Percentiles rank a stretch among this genome's conserved stretches.
Evolutionary conservation across 2,113 vertebrate species (phyloP).

Genomic region (Talpa occidentalis): DNA sequence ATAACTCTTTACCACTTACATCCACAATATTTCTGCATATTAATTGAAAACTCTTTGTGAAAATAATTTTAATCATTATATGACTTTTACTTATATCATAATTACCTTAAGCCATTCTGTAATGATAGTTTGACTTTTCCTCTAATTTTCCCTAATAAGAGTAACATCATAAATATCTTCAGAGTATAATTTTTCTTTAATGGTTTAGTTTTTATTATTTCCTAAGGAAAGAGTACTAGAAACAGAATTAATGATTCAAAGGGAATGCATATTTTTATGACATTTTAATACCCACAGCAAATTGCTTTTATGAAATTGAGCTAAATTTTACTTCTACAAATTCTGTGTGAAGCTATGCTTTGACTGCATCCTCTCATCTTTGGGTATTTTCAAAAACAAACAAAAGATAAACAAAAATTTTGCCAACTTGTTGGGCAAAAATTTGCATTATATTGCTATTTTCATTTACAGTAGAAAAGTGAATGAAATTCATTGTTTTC

Average conservation of each 20-base stretch:
- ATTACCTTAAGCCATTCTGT: not conserved
- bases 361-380: not conserved
- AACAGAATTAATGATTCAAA: conserved; percentile 35
- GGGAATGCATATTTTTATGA: not conserved
- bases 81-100: not conserved
- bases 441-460: not conserved
- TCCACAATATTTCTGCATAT: not conserved
- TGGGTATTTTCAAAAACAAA: not conserved
- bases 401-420: not conserved
- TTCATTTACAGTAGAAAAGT: conserved; percentile 49
- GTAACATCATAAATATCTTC: not conserved
- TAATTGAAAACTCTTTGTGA: conserved; percentile 23
- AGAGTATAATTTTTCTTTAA: not conserved
- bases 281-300: not conserved
- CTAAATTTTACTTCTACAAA: not conserved
- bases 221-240: not conserved
- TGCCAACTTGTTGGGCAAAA: not conserved
- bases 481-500: not conserved
- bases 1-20: not conserved
- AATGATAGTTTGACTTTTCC: conserved; percentile 5
- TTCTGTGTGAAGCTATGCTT: not conserved
- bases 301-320: not conserved
- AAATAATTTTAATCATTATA: not conserved
- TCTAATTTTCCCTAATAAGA: not conserved
- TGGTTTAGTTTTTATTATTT: conserved; percentile 28